Conservation (phyloP, 1,140 invertebrate species). For the Apis dorsata region DNA sequence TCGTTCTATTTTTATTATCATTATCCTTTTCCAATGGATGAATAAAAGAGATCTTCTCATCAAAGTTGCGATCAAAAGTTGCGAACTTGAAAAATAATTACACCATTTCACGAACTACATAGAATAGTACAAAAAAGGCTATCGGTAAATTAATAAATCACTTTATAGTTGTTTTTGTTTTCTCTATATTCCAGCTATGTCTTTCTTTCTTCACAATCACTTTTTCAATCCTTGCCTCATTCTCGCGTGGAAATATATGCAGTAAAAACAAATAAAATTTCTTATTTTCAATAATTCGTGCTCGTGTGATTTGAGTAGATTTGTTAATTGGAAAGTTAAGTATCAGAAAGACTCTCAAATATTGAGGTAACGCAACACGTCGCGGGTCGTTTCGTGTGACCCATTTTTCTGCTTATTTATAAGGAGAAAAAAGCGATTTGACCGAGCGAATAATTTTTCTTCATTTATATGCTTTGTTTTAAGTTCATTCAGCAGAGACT, state of each 20-base stretch:
- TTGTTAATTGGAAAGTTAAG: constrained; percentile 72
- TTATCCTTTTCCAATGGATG: not conserved
- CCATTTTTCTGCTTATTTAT: not conserved
- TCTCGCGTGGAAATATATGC: not conserved
- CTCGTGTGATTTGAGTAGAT: constrained; percentile 50
- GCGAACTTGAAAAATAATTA: constrained; percentile 66
- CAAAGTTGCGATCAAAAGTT: constrained; percentile 32
- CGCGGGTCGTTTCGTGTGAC: constrained; percentile 32
- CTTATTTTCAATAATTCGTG: not conserved
- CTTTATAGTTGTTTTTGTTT: not conserved
- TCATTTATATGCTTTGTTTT: not conserved
- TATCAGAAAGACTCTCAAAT: constrained; percentile 53
- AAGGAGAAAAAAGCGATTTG: not conserved
- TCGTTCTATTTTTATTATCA: constrained; percentile 53
- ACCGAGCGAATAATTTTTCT: not conserved
- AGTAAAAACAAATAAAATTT: not conserved
- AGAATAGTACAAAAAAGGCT: constrained; percentile 29
- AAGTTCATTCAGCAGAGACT: not conserved
- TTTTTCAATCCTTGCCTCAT: not conserved
- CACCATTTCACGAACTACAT: constrained; percentile 56
- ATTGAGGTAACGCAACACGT: constrained; percentile 15
- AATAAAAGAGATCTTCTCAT: constrained; percentile 1
- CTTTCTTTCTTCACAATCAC: not conserved
- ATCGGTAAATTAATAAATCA: constrained; percentile 65
- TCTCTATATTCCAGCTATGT: not conserved